Percentiles rank a stretch among this genome's conserved stretches.
These are phyloP conservation scores for Ostrea denselamellosa DNA, from an alignment of 1,140 invertebrate genomes.

Conservation along the genomic window DNA sequence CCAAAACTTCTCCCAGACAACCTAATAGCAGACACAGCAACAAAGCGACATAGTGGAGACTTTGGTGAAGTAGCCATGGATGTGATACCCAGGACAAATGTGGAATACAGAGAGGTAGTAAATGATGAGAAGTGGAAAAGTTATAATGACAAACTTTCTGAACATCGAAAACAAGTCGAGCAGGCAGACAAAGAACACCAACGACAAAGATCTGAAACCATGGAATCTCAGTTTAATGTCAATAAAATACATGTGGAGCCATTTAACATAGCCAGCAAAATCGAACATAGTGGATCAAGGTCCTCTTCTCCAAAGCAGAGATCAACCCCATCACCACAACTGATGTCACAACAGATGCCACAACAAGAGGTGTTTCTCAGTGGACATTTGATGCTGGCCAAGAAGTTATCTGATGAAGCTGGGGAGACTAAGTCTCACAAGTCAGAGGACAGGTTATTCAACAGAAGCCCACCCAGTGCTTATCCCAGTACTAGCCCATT, in stretches of 20 bases:
- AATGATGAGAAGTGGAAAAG: conserved; percentile 53
- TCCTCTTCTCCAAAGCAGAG: conserved; percentile 59
- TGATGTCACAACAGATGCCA: conserved; percentile 26
- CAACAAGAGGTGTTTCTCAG: conserved; percentile 67
- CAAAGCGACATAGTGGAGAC: conserved; percentile 28
- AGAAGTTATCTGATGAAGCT: conserved; percentile 79
- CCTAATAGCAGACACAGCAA: neutral
- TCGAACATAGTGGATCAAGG: conserved; percentile 45
- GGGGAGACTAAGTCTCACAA: conserved; percentile 63
- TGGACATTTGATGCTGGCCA: conserved; percentile 77
- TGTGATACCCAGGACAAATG: neutral
- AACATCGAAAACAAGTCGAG: conserved; percentile 63
- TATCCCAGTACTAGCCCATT: conserved; percentile 46
- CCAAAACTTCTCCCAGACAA: conserved; percentile 52
- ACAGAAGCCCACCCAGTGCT: conserved; percentile 49
- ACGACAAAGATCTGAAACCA: conserved; percentile 46
- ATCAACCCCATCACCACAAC: conserved; percentile 47
- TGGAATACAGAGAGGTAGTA: conserved; percentile 41
- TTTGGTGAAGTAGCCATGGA: conserved; percentile 36
- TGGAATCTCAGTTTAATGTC: neutral
- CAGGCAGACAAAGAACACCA: conserved; percentile 55
- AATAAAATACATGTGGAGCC: conserved; percentile 10
- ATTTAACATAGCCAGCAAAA: conserved; percentile 28
- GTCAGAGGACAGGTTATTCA: conserved; percentile 51
- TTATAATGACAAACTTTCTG: conserved; percentile 66